Percentiles rank a stretch among this genome's conserved stretches.
phyloP scores from a whole-genome alignment of 2,797 vertebrate genomes.

The Pseudochirops corinnae region DNA sequence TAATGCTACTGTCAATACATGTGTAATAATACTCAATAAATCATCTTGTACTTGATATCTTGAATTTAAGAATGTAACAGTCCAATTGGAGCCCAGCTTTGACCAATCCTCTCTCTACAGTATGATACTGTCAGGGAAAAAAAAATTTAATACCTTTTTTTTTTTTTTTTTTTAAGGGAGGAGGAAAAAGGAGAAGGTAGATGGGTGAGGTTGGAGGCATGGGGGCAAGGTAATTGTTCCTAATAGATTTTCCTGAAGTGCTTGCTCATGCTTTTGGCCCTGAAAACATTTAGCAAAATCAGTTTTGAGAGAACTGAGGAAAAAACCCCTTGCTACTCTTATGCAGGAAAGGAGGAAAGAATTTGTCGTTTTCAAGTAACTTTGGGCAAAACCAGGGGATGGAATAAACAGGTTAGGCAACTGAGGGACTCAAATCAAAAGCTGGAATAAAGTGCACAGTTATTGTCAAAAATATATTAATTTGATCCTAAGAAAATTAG shows the following conservation, averaged over 20 bases:
- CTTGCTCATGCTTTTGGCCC: slow-evolving; percentile 81
- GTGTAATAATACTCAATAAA: slow-evolving; percentile 85
- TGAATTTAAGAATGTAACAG: slow-evolving; percentile 77
- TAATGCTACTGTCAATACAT: slow-evolving; percentile 84
- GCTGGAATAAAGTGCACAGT: slow-evolving; percentile 85
- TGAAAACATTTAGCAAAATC: slow-evolving; percentile 77
- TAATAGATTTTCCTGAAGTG: slow-evolving; percentile 50
- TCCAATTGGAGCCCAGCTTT: slow-evolving; percentile 77
- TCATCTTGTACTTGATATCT: slow-evolving; percentile 73
- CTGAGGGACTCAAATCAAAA: slow-evolving; percentile 76
- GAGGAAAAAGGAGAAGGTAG: slow-evolving; percentile 60
- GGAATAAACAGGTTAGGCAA: slow-evolving; percentile 72
- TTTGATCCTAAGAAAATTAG: slow-evolving; percentile 82
- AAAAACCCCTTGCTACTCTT: slow-evolving; percentile 62
- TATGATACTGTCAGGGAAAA: slow-evolving; percentile 66
- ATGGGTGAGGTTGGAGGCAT: background rate
- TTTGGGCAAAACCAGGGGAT: slow-evolving; percentile 78
- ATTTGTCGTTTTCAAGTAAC: slow-evolving; percentile 79
- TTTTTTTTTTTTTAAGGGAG: background rate
- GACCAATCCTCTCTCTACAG: slow-evolving; percentile 71
- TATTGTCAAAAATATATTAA: slow-evolving; percentile 85
- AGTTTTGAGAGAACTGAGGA: slow-evolving; percentile 77
- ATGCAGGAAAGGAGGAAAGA: slow-evolving; percentile 63
- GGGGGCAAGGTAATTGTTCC: slow-evolving; percentile 52
- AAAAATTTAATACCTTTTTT: slow-evolving; percentile 54